Base-by-base conservation (phyloP, 2,113 vertebrate species). In the Carettochelys insculpta region DNA sequence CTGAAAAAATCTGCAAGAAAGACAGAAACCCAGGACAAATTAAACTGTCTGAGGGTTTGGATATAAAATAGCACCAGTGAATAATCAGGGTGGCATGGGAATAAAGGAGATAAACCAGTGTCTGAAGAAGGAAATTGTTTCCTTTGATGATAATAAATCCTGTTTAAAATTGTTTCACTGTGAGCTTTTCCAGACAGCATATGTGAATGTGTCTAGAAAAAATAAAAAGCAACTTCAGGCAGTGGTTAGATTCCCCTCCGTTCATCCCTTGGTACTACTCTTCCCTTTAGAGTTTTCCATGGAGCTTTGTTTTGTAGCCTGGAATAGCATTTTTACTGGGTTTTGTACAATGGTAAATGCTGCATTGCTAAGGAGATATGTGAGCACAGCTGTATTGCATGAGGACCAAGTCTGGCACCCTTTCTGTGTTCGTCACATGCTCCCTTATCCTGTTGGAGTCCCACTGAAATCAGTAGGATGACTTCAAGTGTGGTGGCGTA, bases 41-140 rank as follows among this genome's bases (percentile, higher is more conserved):
- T 80, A 43, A 54, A 11, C 25, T 0, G 79, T 73, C 22, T 88
- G 90, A 79, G 76, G 82, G 20, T 65, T 65, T 65, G 34, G 61
- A 9, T 65, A 38, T 65, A 65, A 93, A 79, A 90, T 90, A 76
- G 90, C 89, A 73, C 92, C 38, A 1, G 1, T 65, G 73, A 93
- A 87, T 73, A 93, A 85, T 73, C 84, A 86, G 76, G 61, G 58
- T 20, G 47, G 80, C 10, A 5, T 41, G 86, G 31, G 31, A 61
- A 61, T 61, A 43, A 80, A 77, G 86, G 45, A 79, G 12, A 82
- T 83, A 93, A 83, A 84, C 22, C 38, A 41, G 68, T 71, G 31
- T 81, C 53, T 81, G 6, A 90, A 90, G 81, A 5, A 79, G 56
- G n/a, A 43, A 77, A 52, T 92, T 94, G 48, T 94, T 86, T 89